Evolutionary conservation across 2,888 invertebrate species (phyloP).

Genomic region (Eutolmus rufibarbis): DNA sequence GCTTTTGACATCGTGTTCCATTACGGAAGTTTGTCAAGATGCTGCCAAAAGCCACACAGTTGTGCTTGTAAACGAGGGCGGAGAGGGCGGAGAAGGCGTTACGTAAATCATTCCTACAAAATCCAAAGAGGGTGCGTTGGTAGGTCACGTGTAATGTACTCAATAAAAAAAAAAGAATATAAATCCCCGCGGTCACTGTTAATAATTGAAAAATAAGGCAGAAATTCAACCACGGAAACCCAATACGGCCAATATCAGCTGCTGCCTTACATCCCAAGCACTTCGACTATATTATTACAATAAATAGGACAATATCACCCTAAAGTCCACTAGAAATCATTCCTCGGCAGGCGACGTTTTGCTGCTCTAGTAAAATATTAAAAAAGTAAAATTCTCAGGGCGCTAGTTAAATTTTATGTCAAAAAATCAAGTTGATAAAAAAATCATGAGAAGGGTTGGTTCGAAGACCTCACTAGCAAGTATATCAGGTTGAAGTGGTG

Average conservation of each 20-base stretch:
- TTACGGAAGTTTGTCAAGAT: not conserved
- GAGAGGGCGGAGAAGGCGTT: not conserved
- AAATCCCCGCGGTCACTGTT: conserved; percentile 3
- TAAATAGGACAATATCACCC: conserved; percentile 30
- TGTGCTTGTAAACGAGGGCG: not conserved
- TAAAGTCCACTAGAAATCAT: not conserved
- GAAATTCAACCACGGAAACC: not conserved
- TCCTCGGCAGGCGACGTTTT: not conserved
- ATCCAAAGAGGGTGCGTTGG: not conserved
- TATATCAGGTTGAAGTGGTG: not conserved
- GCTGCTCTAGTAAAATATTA: conserved; percentile 14
- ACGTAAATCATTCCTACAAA: not conserved
- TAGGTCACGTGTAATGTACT: not conserved
- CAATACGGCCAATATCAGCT: not conserved
- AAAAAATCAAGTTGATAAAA: conserved; percentile 36
- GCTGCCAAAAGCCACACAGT: not conserved
- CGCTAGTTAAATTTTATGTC: conserved; percentile 36
- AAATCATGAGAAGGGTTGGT: conserved; percentile 15
- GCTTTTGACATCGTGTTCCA: not conserved
- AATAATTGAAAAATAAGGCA: conserved; percentile 2
- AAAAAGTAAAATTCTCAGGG: conserved; percentile 29
- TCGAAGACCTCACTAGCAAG: not conserved
- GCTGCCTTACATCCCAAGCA: not conserved
- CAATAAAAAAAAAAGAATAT: not conserved
- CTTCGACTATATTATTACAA: not conserved